phyloP scores from a whole-genome alignment of 2,113 vertebrate species.

The Salvelinus fontinalis region DNA sequence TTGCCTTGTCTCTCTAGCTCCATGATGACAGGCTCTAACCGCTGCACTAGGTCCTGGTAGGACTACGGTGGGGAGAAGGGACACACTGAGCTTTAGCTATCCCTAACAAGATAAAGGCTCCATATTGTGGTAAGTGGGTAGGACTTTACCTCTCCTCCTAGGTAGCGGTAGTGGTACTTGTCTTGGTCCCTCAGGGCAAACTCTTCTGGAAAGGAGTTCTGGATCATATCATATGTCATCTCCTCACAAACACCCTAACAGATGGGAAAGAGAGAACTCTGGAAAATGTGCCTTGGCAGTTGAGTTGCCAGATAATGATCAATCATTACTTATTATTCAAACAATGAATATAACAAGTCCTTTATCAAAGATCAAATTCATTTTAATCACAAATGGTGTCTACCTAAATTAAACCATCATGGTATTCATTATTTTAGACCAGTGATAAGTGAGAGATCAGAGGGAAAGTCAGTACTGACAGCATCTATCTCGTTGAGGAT shows the following conservation, averaged over 20 bases:
- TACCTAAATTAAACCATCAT: background rate
- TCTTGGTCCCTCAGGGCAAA: constrained; percentile 95
- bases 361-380: too few relatives aligned
- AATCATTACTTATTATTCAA: background rate
- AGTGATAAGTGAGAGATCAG: background rate
- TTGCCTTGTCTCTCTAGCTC: constrained; percentile 95
- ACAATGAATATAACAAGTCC: background rate
- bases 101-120: background rate
- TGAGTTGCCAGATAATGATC: background rate
- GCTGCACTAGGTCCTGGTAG: constrained; percentile 95
- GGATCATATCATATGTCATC: constrained; percentile 93
- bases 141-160: constrained; percentile 88
- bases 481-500: constrained; percentile 96
- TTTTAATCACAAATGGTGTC: background rate
- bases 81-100: background rate
- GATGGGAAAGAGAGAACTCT: constrained; percentile 5
- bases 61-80: constrained; percentile 74
- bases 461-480: constrained; percentile 71
- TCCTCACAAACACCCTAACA: constrained; percentile 94
- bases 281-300: background rate
- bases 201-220: constrained; percentile 88
- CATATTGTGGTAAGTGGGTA: background rate
- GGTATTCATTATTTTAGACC: too few relatives aligned
- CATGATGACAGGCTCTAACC: constrained; percentile 96
- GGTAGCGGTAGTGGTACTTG: constrained; percentile 97